These are phyloP conservation scores for Brachionus koreanus DNA, from an alignment of 1,140 invertebrate genomes.

Conservation along the genomic window DNA sequence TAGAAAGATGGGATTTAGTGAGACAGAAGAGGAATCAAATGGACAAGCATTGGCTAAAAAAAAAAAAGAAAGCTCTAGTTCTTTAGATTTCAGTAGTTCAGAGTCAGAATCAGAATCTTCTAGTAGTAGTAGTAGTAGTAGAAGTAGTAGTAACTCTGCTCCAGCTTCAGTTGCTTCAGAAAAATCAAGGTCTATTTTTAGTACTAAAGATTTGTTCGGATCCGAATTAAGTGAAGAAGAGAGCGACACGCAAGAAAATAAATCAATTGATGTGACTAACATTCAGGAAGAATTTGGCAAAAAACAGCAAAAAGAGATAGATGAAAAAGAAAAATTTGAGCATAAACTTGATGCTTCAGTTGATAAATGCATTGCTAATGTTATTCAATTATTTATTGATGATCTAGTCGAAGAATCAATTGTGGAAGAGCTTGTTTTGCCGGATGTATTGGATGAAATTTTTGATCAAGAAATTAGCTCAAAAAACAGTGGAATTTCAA, in stretches of 20 bases:
- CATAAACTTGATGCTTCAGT: background rate
- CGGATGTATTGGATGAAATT: background rate
- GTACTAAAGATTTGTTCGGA: background rate
- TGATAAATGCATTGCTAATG: background rate
- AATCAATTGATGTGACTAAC: background rate
- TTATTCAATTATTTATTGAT: background rate
- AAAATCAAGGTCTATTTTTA: background rate
- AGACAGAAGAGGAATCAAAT: background rate
- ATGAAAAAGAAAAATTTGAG: background rate
- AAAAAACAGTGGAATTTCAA: background rate
- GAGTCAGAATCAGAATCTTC: slow-evolving; percentile 17
- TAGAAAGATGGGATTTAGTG: background rate
- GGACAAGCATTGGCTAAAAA: background rate
- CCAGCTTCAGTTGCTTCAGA: background rate
- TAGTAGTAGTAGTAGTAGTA: too few relatives aligned
- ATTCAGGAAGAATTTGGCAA: background rate
- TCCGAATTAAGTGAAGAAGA: slow-evolving; percentile 1
- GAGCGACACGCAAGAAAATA: background rate
- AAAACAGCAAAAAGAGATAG: background rate
- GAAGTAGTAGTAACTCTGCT: too few relatives aligned
- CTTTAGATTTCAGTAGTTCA: background rate
- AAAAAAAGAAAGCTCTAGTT: background rate
- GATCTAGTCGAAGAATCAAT: background rate
- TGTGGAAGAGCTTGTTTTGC: background rate
- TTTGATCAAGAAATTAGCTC: background rate